Evolutionary conservation across 2,113 vertebrate species (phyloP).

Genomic region (Vidua macroura): DNA sequence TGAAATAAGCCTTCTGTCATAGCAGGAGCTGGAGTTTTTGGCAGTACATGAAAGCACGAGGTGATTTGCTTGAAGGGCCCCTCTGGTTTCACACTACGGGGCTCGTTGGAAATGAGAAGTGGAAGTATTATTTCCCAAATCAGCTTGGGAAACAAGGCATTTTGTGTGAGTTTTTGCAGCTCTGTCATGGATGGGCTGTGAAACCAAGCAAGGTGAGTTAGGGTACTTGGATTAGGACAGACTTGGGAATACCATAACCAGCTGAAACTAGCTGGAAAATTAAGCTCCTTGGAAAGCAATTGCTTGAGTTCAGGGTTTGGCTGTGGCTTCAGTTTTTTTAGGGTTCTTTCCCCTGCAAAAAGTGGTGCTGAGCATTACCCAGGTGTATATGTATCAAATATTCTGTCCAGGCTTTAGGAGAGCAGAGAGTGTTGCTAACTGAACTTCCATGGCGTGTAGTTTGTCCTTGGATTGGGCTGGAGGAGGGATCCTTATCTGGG

Average conservation of each 20-base stretch:
- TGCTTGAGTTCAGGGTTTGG: neutral
- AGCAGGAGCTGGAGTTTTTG: neutral
- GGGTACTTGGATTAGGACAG: neutral
- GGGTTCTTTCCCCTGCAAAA: neutral
- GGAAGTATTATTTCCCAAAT: neutral
- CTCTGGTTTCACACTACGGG: neutral
- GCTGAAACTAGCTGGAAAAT: neutral
- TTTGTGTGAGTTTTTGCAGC: neutral
- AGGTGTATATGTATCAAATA: too few relatives aligned
- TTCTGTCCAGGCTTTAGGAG: neutral
- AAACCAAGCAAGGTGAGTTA: neutral
- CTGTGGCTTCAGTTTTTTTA: neutral
- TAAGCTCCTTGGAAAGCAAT: neutral
- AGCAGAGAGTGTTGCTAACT: neutral
- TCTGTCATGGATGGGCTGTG: neutral
- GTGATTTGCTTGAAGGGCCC: neutral
- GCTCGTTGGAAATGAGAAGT: neutral
- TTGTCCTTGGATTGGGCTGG: neutral
- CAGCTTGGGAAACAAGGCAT: neutral
- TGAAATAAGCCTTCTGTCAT: neutral
- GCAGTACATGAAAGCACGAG: neutral
- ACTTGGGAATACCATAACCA: fast-evolving
- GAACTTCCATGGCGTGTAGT: neutral
- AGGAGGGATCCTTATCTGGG: neutral
- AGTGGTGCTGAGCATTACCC: neutral